Base-by-base conservation (phyloP, 92 coral and sea anemone genomes). In the Muricea muricata region DNA sequence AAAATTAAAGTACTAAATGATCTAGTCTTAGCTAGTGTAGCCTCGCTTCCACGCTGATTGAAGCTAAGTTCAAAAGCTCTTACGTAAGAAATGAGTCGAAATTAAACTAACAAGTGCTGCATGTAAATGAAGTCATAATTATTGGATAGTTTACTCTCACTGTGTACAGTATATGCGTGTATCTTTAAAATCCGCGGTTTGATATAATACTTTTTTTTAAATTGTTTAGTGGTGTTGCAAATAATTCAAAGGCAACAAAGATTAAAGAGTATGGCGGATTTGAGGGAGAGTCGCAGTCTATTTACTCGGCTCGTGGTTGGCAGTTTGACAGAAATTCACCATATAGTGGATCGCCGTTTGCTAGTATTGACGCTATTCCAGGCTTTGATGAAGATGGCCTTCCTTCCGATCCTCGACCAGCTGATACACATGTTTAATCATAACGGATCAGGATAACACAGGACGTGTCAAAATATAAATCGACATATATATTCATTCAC, bases 381-480 rank as follows among this genome's bases (percentile, higher is more conserved):
- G 83, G 83, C 18, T 78, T 78, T 58, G 83, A 78, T 45, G 83
- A 78, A 78, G 83, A 78, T 78, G 83, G 83, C 6, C 40, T 78
- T 34, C 83, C 83, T 34, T 56, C 71, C 8, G 83, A 78, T 18
- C 24, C 60, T 50, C 50, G 29, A 34, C 76, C 55, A 42, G 4
- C 10, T 0, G 50, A 37, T 21, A 70, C 50, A 0, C 55, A 28
- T 24, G 55, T 70, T 6, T 42, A 37, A 17, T 4, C 50, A 39
- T n/a, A n/a, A n/a, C n/a, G n/a, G n/a, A n/a, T n/a, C n/a, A n/a
- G n/a, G n/a, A 70, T 4, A 0, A 35, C 35, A 37, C 24, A 34
- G 35, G 37, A 28, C 37, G 10, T 18, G 35, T 10, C 70, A 63
- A 28, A 25, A 63, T 15, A 32, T 63, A 25, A 13, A 63, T 26